These are phyloP conservation scores for Lasioglossum vierecki DNA, from an alignment of 2,888 invertebrate genomes.

Conservation along the genomic window DNA sequence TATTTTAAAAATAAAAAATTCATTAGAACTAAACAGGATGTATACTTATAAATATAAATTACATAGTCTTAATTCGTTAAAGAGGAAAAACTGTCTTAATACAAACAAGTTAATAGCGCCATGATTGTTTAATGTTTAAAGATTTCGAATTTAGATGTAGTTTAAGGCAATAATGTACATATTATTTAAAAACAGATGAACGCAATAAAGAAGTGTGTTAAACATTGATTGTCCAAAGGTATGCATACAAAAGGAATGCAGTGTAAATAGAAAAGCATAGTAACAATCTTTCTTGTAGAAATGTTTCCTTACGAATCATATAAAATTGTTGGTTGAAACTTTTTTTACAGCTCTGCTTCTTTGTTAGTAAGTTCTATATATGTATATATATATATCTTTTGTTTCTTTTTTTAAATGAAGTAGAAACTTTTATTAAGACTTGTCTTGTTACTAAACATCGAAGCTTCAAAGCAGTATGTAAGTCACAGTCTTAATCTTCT, in stretches of 20 bases:
- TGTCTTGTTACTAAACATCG: conserved; percentile 25
- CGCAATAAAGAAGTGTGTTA: conserved; percentile 21
- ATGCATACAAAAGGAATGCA: conserved; percentile 24
- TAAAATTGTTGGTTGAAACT: conserved; percentile 18
- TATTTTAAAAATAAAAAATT: conserved; percentile 85
- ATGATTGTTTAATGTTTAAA: conserved; percentile 20
- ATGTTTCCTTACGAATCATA: conserved; percentile 14
- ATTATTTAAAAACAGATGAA: conserved; percentile 13
- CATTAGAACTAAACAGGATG: conserved; percentile 85
- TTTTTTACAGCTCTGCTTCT: neutral
- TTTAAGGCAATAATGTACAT: conserved; percentile 14
- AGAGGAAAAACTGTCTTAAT: neutral
- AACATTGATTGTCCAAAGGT: conserved; percentile 19
- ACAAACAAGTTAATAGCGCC: neutral
- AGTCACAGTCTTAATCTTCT: conserved; percentile 48
- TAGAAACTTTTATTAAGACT: conserved; percentile 28
- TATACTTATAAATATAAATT: conserved; percentile 71
- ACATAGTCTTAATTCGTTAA: conserved; percentile 22
- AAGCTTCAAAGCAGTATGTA: conserved; percentile 43
- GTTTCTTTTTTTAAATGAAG: conserved; percentile 21
- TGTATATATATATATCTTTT: neutral
- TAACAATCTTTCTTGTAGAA: conserved; percentile 6
- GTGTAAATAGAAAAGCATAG: conserved; percentile 16
- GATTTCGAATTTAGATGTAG: neutral
- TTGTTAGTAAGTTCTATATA: conserved; percentile 9